phyloP scores from a whole-genome alignment of 1,140 invertebrate species.

The Stegodyphus dumicola region DNA sequence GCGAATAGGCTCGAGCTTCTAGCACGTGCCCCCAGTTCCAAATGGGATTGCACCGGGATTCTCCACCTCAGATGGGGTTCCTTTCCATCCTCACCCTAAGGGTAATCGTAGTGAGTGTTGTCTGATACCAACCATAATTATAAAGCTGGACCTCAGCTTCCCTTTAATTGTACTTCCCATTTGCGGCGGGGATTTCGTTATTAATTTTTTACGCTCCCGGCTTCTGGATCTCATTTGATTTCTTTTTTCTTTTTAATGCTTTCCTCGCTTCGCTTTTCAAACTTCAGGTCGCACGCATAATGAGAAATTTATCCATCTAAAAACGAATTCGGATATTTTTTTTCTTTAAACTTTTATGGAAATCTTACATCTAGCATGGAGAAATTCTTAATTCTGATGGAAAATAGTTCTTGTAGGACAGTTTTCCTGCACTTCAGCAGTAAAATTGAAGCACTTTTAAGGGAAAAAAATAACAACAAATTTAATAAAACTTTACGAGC shows the following conservation, averaged over 20 bases:
- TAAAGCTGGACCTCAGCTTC: constrained; percentile 25
- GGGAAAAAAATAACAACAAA: too few species aligned
- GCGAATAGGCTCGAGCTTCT: constrained; percentile 22
- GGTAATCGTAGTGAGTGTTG: constrained; percentile 42
- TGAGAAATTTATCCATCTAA: constrained; percentile 7
- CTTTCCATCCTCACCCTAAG: constrained; percentile 6
- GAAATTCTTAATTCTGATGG: too few species aligned
- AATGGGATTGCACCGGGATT: constrained; percentile 40
- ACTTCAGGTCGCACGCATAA: background rate
- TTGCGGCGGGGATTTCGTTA: constrained; percentile 46
- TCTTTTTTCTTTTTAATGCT: background rate
- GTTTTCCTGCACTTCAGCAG: too few species aligned
- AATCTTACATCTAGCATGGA: too few species aligned
- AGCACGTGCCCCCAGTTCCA: constrained; percentile 31
- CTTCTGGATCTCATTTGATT: background rate
- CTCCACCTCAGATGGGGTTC: background rate
- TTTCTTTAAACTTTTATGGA: too few species aligned
- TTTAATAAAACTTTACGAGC: too few species aligned
- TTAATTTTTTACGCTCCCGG: constrained; percentile 50
- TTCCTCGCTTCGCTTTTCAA: background rate
- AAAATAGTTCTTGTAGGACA: too few species aligned
- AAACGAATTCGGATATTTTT: too few species aligned
- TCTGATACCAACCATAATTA: constrained; percentile 23
- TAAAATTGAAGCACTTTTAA: too few species aligned
- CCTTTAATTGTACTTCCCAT: constrained; percentile 37